A percentile compares a stretch with the other conserved stretches of the same genome.
Evolutionary conservation across 2,797 vertebrate species (phyloP).

Genomic region (Chelon labrosus): DNA sequence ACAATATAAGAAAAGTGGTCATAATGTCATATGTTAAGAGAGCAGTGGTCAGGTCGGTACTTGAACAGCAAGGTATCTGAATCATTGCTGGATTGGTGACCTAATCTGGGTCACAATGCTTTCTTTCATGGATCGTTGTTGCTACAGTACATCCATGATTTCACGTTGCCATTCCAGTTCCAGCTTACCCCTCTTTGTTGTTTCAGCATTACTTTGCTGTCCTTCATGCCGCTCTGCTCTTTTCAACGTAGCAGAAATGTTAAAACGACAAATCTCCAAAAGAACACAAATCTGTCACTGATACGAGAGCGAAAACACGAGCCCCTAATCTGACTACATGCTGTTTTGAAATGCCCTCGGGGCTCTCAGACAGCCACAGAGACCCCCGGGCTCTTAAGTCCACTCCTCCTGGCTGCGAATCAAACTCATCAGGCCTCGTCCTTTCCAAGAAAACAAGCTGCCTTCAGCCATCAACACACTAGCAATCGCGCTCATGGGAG

Average conservation of each 20-base stretch:
- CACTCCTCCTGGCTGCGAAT: conserved; percentile 51
- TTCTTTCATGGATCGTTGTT: background rate
- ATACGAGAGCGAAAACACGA: conserved; percentile 13
- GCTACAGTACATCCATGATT: background rate
- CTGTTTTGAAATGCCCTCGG: conserved; percentile 6
- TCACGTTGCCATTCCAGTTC: conserved; percentile 16
- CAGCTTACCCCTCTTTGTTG: background rate
- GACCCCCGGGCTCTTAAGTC: conserved; percentile 30
- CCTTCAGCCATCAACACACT: conserved; percentile 64
- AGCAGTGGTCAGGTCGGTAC: background rate
- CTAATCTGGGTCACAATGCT: background rate
- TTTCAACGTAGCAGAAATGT: conserved; percentile 3
- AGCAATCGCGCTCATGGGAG: conserved; percentile 45
- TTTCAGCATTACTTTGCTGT: background rate
- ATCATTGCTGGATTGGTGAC: background rate
- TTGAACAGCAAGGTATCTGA: background rate
- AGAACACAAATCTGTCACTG: conserved; percentile 15
- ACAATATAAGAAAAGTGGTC: no score
- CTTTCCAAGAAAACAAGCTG: conserved; percentile 59
- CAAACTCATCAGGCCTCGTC: conserved; percentile 49
- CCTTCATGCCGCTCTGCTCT: background rate
- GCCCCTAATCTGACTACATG: conserved; percentile 23
- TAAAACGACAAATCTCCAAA: conserved; percentile 14
- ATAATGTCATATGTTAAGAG: no score
- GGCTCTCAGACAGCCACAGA: conserved; percentile 38